phyloP scores from a whole-genome alignment of 2,797 vertebrate genomes.

The Acropternis orthonyx region DNA sequence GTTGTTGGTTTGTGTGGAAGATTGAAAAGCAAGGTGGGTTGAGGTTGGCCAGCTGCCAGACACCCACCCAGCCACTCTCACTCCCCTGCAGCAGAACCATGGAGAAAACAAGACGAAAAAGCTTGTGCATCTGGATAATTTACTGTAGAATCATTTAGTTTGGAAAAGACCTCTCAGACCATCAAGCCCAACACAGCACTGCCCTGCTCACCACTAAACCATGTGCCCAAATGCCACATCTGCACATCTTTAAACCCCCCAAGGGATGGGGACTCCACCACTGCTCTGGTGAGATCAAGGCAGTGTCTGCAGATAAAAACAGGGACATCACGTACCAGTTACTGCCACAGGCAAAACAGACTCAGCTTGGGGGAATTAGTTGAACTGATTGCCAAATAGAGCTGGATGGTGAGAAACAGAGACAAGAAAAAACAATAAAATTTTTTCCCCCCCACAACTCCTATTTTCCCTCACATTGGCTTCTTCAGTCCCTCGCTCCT shows the following conservation, averaged over 20 bases:
- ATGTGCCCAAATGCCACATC: background rate
- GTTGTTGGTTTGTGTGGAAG: background rate
- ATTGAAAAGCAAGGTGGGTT: background rate
- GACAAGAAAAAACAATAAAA: no score
- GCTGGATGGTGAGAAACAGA: background rate
- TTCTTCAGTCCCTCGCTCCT: background rate
- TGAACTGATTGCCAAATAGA: background rate
- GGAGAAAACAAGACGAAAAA: background rate
- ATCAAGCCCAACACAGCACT: background rate
- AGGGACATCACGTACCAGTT: accelerated
- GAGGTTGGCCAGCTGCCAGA: background rate
- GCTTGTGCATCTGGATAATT: background rate
- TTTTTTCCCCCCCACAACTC: background rate
- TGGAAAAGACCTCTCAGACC: background rate
- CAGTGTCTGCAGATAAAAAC: background rate
- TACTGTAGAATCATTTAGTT: background rate
- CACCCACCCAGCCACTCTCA: accelerated
- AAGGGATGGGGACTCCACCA: background rate
- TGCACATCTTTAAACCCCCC: accelerated
- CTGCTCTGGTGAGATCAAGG: background rate
- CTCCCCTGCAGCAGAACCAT: background rate
- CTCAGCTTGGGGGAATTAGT: background rate
- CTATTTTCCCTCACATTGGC: background rate
- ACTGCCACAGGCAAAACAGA: background rate
- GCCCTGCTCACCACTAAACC: background rate